These are phyloP conservation scores for Ageneiosus marmoratus DNA, from an alignment of 2,113 vertebrate species.

Conservation along the genomic window DNA sequence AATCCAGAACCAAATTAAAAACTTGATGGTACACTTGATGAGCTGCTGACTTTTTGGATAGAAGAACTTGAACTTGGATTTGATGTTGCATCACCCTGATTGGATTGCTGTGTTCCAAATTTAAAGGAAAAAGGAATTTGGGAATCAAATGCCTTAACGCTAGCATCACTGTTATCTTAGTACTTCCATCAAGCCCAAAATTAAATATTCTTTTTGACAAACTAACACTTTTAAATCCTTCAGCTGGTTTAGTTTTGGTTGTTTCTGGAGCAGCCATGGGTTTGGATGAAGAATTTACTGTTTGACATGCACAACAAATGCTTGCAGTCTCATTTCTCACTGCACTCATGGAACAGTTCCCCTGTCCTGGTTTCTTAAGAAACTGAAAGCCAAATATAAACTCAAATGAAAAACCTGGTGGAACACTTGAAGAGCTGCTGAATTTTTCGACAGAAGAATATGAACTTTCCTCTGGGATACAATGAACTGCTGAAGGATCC, in stretches of 20 bases:
- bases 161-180: conserved; percentile 43
- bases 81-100: not conserved
- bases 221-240: conserved; percentile 58
- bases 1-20: conserved; percentile 63
- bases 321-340: conserved; percentile 72
- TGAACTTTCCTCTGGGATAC: not conserved
- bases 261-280: conserved; percentile 3
- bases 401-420: conserved; percentile 40
- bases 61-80: not conserved
- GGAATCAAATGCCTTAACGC: conserved; percentile 64
- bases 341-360: conserved; percentile 77
- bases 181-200: conserved; percentile 76
- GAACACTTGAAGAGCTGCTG: conserved; percentile 23
- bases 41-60: conserved; percentile 21
- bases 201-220: conserved; percentile 47
- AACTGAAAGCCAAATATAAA: conserved; percentile 69
- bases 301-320: conserved; percentile 74
- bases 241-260: not conserved
- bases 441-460: not conserved
- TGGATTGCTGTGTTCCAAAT: conserved; percentile 65
- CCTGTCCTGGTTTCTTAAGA: conserved; percentile 72
- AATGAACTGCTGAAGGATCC: not conserved
- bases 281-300: conserved; percentile 53
- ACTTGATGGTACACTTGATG: conserved; percentile 10
- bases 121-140: conserved; percentile 70